These are phyloP conservation scores for Parthenolecanium corni DNA, from an alignment of 2,888 invertebrate species.

Conservation along the genomic window DNA sequence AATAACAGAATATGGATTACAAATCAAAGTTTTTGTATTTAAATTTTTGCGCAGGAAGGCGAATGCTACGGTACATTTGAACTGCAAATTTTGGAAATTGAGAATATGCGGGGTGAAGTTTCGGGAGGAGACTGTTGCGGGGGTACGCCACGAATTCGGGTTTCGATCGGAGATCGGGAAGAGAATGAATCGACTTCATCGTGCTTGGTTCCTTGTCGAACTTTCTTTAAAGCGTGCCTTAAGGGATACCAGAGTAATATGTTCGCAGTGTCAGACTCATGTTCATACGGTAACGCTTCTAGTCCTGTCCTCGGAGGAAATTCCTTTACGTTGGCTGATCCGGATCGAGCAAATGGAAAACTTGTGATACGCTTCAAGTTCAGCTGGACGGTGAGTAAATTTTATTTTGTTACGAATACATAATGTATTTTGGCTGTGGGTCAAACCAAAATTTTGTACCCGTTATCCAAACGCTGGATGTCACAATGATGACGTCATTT, in stretches of 20 bases:
- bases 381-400: slow-evolving; percentile 85
- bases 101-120: slow-evolving; percentile 75
- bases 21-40: too few species aligned
- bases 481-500: too few species aligned
- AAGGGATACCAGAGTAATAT: slow-evolving; percentile 82
- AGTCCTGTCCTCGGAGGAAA: slow-evolving; percentile 62
- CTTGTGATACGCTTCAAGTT: slow-evolving; percentile 80
- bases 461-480: too few species aligned
- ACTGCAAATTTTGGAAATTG: slow-evolving; percentile 82
- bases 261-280: slow-evolving; percentile 46
- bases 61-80: slow-evolving; percentile 67
- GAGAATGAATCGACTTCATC: slow-evolving; percentile 35
- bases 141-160: slow-evolving; percentile 38
- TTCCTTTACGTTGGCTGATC: slow-evolving; percentile 73
- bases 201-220: slow-evolving; percentile 62
- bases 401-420: too few species aligned
- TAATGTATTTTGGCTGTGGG: too few species aligned
- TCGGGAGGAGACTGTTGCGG: slow-evolving; percentile 77
- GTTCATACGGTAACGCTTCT: slow-evolving; percentile 58
- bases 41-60: slow-evolving; percentile 68
- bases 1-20: too few species aligned
- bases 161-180: slow-evolving; percentile 1
- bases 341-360: slow-evolving; percentile 53
- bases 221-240: slow-evolving; percentile 78
- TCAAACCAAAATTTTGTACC: too few species aligned